phyloP scores from a whole-genome alignment of 2,113 vertebrate species.

The Hippocampus zosterae region DNA sequence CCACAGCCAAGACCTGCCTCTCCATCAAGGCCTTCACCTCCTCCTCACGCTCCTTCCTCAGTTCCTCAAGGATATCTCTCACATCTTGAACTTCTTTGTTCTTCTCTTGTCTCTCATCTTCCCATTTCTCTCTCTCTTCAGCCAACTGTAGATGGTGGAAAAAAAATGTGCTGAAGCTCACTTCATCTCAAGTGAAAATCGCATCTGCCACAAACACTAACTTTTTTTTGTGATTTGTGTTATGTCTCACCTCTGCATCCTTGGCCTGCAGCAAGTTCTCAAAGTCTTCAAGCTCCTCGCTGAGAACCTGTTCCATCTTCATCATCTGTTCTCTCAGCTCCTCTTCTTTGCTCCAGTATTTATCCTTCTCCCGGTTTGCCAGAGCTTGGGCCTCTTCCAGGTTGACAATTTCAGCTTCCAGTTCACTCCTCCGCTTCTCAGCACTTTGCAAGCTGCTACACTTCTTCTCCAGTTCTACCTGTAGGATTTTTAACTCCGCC shows the following conservation, averaged over 20 bases:
- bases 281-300: slow-evolving; percentile 71
- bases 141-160: slow-evolving; percentile 38
- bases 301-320: slow-evolving; percentile 65
- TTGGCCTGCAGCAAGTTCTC: slow-evolving; percentile 70
- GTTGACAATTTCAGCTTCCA: slow-evolving; percentile 60
- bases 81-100: slow-evolving; percentile 59
- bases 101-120: slow-evolving; percentile 63
- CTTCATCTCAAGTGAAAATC: not conserved
- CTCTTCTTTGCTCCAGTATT: slow-evolving; percentile 57
- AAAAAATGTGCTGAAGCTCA: not conserved
- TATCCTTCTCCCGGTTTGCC: slow-evolving; percentile 53
- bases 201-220: no score
- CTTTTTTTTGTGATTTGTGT: not conserved
- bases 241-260: slow-evolving; percentile 57
- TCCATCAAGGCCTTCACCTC: slow-evolving; percentile 51
- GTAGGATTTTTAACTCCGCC: slow-evolving; percentile 45
- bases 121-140: slow-evolving; percentile 67
- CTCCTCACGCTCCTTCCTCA: slow-evolving; percentile 49
- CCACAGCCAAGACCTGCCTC: slow-evolving; percentile 47
- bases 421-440: slow-evolving; percentile 61
- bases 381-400: slow-evolving; percentile 63
- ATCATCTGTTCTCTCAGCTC: slow-evolving; percentile 64
- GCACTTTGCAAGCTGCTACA: slow-evolving; percentile 46
- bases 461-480: slow-evolving; percentile 55
- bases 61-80: slow-evolving; percentile 47